Evolutionary conservation across 1,140 invertebrate genomes (phyloP).

Genomic region (Rhagoletis zephyria): DNA sequence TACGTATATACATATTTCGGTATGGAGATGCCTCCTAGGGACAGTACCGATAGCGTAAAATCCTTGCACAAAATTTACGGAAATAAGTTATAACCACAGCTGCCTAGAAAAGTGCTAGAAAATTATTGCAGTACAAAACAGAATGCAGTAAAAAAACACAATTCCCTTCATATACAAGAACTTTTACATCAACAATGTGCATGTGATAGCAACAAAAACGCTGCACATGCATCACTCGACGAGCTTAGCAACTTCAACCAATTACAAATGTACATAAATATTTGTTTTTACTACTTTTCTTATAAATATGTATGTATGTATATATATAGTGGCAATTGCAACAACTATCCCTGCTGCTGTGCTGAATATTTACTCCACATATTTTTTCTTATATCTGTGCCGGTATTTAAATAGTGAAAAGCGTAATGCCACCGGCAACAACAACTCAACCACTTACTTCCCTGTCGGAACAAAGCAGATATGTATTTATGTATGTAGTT

Average conservation of each 20-base stretch:
- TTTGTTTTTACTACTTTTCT: neutral
- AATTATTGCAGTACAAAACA: neutral
- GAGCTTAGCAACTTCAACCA: neutral
- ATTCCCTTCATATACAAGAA: neutral
- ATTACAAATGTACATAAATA: neutral
- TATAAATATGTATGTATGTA: neutral
- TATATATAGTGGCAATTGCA: neutral
- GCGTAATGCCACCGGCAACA: constrained; percentile 17
- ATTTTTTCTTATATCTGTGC: neutral
- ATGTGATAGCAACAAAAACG: neutral
- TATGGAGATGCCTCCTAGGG: no score
- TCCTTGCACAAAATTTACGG: neutral
- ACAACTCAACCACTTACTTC: constrained; percentile 31
- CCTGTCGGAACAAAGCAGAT: neutral
- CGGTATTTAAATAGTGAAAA: constrained; percentile 28
- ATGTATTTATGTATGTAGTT: no score
- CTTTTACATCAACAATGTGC: neutral
- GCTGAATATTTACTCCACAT: constrained; percentile 34
- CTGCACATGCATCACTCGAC: neutral
- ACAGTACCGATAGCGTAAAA: neutral
- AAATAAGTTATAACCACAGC: constrained; percentile 8
- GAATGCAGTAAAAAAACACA: neutral
- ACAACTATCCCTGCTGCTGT: neutral
- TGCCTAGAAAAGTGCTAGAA: neutral
- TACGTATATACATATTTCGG: no score